Base-by-base conservation (phyloP, 2,113 vertebrate species). In the Sisor rabdophorus region DNA sequence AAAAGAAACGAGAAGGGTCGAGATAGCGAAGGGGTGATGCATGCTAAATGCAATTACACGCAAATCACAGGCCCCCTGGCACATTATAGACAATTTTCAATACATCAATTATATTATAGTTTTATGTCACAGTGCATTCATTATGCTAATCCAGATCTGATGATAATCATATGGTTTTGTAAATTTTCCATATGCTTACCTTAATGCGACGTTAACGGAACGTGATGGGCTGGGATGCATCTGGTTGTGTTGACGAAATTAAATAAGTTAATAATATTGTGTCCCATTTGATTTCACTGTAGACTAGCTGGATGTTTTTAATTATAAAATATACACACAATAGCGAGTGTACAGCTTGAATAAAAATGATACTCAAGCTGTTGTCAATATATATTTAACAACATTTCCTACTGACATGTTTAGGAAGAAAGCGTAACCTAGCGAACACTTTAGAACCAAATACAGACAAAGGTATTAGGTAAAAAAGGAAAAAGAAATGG, bases 81-180 rank as follows among this genome's bases (percentile, higher is more conserved):
- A 72, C 68, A 63, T 72, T 72, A 63, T 40, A 30, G 69, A 53
- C 58, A 44, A 72, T 72, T 64, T 10, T 30, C 26, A 13, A 7
- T 47, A 64, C 69, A 78, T 72, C 69, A 63, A 64, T 78, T 61
- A 59, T 36, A 72, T 78, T 44, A 54, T 26, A 36, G 47, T 2
- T 1, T 54, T 78, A 64, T 61, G 64, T 63, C 58, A 78, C 50
- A 48, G n/a, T 53, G 47, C 19, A 74, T 74, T 78, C 69, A 13
- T 78, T 72, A 78, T 47, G 59, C 12, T 78, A 65, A 78, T 64
- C 52, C 15, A 2, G 17, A 55, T 54, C 50, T 16, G 10, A 47
- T 78, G n/a, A 64, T 32, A 75, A 52, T 30, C n/a, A 24, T 24
- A 26, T 8, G 50, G 11, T 2, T 20, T 59, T 73, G 3, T 1